Percentiles rank a stretch among this genome's conserved stretches.
Conservation (phyloP, 1,140 invertebrate species). For the Protaetia brevitarsis region DNA sequence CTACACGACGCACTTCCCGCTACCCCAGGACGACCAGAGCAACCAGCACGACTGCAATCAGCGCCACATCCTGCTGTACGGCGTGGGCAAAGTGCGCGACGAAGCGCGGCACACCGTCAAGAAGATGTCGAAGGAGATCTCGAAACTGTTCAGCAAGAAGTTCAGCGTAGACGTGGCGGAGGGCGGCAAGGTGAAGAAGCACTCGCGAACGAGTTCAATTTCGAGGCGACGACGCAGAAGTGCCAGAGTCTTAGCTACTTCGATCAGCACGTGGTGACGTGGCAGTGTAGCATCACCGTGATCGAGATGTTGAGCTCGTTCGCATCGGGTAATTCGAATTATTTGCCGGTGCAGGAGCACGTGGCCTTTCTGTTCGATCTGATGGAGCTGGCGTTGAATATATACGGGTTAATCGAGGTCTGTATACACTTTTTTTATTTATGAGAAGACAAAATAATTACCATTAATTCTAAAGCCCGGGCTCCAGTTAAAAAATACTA, state of each 20-base stretch:
- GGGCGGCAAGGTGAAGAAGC: constrained; percentile 89
- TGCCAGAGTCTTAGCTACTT: constrained; percentile 87
- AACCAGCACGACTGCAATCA: constrained; percentile 92
- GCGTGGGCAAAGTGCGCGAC: constrained; percentile 88
- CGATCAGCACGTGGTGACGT: constrained; percentile 93
- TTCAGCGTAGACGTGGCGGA: constrained; percentile 94
- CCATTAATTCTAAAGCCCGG: no score
- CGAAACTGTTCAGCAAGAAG: constrained; percentile 93
- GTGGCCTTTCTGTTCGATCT: constrained; percentile 94
- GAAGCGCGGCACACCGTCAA: constrained; percentile 90
- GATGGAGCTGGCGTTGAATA: constrained; percentile 93
- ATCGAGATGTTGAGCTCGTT: constrained; percentile 89
- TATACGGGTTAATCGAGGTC: constrained; percentile 89
- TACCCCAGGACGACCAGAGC: constrained; percentile 79
- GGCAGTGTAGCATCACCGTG: constrained; percentile 80
- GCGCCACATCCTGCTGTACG: constrained; percentile 90
- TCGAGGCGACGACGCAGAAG: constrained; percentile 81
- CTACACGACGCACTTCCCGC: constrained; percentile 89
- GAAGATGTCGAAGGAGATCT: constrained; percentile 93
- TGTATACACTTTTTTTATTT: no score
- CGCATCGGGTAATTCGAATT: constrained; percentile 78
- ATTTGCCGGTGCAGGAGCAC: constrained; percentile 91
- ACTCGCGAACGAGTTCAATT: constrained; percentile 90
- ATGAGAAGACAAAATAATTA: no score
- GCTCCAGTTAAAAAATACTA: no score